These are phyloP conservation scores for Scaptomyza polygonia DNA, from an alignment of 2,888 invertebrate genomes.

Conservation along the genomic window DNA sequence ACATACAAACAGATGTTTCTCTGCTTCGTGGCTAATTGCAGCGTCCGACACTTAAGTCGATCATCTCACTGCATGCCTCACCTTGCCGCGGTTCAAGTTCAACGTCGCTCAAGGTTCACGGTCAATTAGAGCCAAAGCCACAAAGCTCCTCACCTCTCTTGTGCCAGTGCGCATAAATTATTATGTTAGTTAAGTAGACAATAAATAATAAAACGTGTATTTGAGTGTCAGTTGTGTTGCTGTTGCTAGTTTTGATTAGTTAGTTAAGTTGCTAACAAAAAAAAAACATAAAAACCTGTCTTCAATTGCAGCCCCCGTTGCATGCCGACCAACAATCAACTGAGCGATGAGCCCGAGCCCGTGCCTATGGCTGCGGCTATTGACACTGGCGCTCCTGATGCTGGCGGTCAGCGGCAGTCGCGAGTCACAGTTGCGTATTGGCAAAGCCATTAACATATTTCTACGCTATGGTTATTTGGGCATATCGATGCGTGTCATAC, in stretches of 20 bases:
- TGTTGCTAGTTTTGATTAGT: background rate
- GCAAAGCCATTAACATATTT: constrained; percentile 93
- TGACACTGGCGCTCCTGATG: constrained; percentile 80
- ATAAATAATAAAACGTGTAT: constrained; percentile 32
- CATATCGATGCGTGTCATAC: constrained; percentile 93
- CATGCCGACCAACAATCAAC: constrained; percentile 60
- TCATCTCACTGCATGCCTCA: constrained; percentile 48
- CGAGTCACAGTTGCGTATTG: constrained; percentile 87
- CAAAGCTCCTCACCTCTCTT: background rate
- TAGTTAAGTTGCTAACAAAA: constrained; percentile 11
- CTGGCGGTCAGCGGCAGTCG: constrained; percentile 78
- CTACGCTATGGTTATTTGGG: constrained; percentile 91
- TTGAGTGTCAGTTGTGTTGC: constrained; percentile 2
- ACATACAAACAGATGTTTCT: constrained; percentile 3
- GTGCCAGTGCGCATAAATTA: constrained; percentile 50
- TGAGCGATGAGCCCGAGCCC: constrained; percentile 81
- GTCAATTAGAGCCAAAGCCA: constrained; percentile 60
- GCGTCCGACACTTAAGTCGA: constrained; percentile 52
- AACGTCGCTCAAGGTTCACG: constrained; percentile 67
- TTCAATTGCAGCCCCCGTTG: constrained; percentile 46
- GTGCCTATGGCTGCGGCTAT: constrained; percentile 63
- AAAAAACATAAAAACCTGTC: background rate
- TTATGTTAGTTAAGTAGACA: constrained; percentile 44
- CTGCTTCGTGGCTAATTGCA: constrained; percentile 58
- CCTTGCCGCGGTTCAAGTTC: constrained; percentile 73